Base-by-base conservation (phyloP, 2,797 vertebrate species). In the Coendou prehensilis region DNA sequence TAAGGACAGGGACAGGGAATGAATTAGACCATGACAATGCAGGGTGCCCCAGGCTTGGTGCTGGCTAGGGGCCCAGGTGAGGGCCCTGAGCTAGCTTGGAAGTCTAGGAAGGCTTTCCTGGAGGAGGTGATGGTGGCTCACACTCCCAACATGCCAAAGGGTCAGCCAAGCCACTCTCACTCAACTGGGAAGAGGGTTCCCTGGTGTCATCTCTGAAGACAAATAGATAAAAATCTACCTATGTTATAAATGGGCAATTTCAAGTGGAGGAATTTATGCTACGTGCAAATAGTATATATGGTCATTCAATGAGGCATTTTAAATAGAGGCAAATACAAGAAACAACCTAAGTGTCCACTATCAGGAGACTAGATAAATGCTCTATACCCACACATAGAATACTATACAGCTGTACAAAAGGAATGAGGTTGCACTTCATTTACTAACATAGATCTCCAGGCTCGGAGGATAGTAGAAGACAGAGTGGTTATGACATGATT, bases 31-130 rank as follows among this genome's bases (percentile, higher is more conserved):
- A 1, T 57, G 41, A 33, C 2, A 22, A 6, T 2, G 5, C n/a
- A 26, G 63, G 9, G 7, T 41, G 4, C 22, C 15, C 6, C 52
- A 37, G 2, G 30, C 23, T 41, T 4, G 22, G 59, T 1, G 0
- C 10, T 14, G 33, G 45, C 6, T 0, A 0, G 20, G 41, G 37
- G 3, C 37, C 80, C 64, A 17, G 47, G 47, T 0, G 14, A 92
- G 52, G 63, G 2, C 33, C 11, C 47, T 30, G 22, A 54, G 20
- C 26, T 28, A 57, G 52, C 6, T 5, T 1, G 23, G 41, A 56
- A 47, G 3, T 80, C 82, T 47, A 9, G 41, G 94, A 91, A 87
- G 82, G 2, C 92, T 91, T 91, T 94, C 87, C 81, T 88, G 78
- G 81, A 80, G 28, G 79, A 83, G 47, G 41, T 14, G 67, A 50